These are phyloP conservation scores for Ellobium chinense DNA, from an alignment of 2,888 invertebrate species.

Conservation along the genomic window DNA sequence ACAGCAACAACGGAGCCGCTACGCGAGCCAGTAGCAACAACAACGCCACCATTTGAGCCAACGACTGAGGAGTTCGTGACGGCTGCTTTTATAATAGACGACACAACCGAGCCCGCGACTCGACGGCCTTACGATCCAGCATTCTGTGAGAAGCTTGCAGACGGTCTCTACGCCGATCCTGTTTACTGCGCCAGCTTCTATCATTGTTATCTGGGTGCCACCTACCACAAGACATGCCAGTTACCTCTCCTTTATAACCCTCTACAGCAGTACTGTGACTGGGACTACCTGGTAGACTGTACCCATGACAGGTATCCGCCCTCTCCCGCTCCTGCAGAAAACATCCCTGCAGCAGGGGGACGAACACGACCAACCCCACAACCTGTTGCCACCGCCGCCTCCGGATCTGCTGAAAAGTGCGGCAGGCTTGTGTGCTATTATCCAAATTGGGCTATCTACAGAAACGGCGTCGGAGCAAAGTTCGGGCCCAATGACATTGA, in stretches of 20 bases:
- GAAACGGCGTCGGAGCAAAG: conserved; percentile 90
- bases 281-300: conserved; percentile 13
- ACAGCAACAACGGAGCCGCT: not conserved
- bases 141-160: not conserved
- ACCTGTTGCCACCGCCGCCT: not conserved
- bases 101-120: not conserved
- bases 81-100: not conserved
- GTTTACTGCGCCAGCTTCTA: conserved; percentile 13
- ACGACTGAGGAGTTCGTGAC: not conserved
- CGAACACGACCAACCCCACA: not conserved
- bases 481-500: conserved; percentile 96
- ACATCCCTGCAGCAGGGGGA: not conserved
- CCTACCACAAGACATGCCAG: not conserved
- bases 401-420: conserved; percentile 81
- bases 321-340: not conserved
- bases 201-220: not conserved
- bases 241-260: not conserved
- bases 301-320: not conserved
- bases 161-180: conserved; percentile 22
- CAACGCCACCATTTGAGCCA: not conserved
- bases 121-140: not conserved
- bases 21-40: not conserved
- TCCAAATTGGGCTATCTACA: conserved; percentile 99
- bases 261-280: conserved; percentile 1
- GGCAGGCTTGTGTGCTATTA: conserved; percentile 90